phyloP scores from a whole-genome alignment of 1,140 invertebrate genomes.

The Drosophila pectinifera region DNA sequence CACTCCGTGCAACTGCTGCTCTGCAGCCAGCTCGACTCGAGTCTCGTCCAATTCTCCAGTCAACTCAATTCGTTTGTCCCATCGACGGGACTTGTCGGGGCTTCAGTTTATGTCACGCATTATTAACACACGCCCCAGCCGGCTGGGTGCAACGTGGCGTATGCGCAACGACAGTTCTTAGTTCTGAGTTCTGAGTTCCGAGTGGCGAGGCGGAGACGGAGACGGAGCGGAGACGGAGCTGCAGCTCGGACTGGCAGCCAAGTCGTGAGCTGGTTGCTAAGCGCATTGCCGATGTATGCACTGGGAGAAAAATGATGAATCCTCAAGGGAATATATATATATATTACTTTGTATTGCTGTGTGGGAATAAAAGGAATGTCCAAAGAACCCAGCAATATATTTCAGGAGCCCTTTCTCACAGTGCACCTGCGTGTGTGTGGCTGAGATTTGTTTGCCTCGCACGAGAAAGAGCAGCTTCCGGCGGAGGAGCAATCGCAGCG shows the following conservation, averaged over 20 bases:
- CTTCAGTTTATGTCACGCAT: conserved; percentile 79
- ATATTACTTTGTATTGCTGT: no score
- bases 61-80: conserved; percentile 76
- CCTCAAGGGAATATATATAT: no score
- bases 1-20: conserved; percentile 31
- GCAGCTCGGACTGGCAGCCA: conserved; percentile 35
- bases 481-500: conserved; percentile 21
- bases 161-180: conserved; percentile 64
- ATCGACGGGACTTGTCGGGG: conserved; percentile 55
- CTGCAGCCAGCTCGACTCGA: background rate
- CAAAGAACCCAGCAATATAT: background rate
- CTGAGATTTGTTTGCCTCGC: conserved; percentile 71
- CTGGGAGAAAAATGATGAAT: background rate
- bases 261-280: conserved; percentile 79
- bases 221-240: background rate
- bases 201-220: background rate
- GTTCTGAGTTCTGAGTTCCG: background rate
- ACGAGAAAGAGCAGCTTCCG: conserved; percentile 29
- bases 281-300: conserved; percentile 61
- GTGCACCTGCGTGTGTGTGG: conserved; percentile 25
- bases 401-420: background rate
- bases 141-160: conserved; percentile 71
- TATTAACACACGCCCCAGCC: conserved; percentile 76
- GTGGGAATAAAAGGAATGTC: no score
- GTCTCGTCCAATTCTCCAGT: conserved; percentile 54